Percentiles rank a stretch among this genome's conserved stretches.
Conservation (phyloP, 1,140 invertebrate genomes). For the Aphelenchoides besseyi region DNA sequence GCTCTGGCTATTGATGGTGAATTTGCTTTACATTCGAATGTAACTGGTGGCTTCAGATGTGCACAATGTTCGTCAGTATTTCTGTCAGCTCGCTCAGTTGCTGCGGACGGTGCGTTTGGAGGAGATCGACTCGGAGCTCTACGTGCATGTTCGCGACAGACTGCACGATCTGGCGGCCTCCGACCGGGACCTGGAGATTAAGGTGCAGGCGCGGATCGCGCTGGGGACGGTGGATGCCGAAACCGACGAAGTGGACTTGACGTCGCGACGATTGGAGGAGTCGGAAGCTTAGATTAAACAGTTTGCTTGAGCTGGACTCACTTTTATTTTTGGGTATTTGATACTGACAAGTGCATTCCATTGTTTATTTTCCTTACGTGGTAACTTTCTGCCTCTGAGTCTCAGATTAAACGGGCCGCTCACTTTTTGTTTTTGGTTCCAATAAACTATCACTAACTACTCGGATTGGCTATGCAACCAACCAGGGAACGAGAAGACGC, state of each 20-base stretch:
- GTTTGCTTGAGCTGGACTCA: background rate
- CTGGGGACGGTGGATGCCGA: slow-evolving; percentile 6
- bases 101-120: background rate
- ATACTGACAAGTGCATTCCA: background rate
- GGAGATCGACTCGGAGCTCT: background rate
- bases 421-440: background rate
- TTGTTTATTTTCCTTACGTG: background rate
- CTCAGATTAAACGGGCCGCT: background rate
- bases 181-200: slow-evolving; percentile 7
- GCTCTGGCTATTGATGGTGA: slow-evolving; percentile 14
- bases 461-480: too few species aligned
- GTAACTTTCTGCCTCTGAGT: background rate
- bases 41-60: background rate
- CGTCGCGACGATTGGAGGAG: background rate
- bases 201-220: background rate
- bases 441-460: too few species aligned
- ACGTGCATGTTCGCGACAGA: background rate
- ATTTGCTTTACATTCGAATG: background rate
- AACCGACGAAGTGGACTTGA: slow-evolving; percentile 1
- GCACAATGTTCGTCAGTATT: slow-evolving; percentile 12
- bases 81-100: background rate
- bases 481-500: too few species aligned
- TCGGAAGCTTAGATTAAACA: background rate
- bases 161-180: slow-evolving; percentile 7
- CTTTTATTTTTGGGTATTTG: too few species aligned